These are phyloP conservation scores for Nasonia vitripennis DNA, from an alignment of 1,140 invertebrate species.

Conservation along the genomic window DNA sequence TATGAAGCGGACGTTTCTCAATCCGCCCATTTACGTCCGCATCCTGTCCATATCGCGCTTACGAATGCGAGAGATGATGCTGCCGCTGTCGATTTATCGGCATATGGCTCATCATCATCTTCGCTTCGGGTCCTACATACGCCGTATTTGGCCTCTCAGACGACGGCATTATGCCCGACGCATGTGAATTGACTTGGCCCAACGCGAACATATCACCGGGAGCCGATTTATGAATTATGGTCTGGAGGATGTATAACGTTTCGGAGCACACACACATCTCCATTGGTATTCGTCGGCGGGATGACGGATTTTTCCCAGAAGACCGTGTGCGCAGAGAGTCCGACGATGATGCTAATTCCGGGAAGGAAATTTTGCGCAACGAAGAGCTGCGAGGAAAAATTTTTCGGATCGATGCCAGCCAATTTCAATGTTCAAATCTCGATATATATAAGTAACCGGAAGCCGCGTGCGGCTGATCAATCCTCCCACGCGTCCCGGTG, in stretches of 20 bases:
- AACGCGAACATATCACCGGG: too few relatives aligned
- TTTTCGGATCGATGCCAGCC: too few relatives aligned
- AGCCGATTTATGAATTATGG: conserved; percentile 24
- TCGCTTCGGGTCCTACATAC: not conserved
- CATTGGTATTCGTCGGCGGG: conserved; percentile 27
- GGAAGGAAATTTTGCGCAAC: too few relatives aligned
- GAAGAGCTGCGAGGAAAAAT: not conserved
- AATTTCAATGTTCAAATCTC: not conserved
- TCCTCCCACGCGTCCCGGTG: not conserved
- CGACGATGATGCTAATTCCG: too few relatives aligned
- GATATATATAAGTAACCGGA: conserved; percentile 1
- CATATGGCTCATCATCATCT: conserved; percentile 6
- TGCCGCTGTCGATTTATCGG: not conserved
- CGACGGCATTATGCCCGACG: conserved; percentile 39
- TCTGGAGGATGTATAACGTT: not conserved
- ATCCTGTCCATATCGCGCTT: conserved; percentile 41
- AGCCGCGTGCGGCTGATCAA: not conserved
- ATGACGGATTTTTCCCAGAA: not conserved
- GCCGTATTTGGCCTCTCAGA: conserved; percentile 42
- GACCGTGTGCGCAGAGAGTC: too few relatives aligned
- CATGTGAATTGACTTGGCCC: conserved; percentile 40
- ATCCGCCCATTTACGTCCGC: conserved; percentile 26
- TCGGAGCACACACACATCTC: not conserved
- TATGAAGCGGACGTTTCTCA: not conserved
- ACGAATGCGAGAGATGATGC: conserved; percentile 38